A percentile compares a stretch with the other conserved stretches of the same genome.
These are phyloP conservation scores for Rotaria magnacalcarata DNA, from an alignment of 2,888 invertebrate genomes.

Conservation along the genomic window DNA sequence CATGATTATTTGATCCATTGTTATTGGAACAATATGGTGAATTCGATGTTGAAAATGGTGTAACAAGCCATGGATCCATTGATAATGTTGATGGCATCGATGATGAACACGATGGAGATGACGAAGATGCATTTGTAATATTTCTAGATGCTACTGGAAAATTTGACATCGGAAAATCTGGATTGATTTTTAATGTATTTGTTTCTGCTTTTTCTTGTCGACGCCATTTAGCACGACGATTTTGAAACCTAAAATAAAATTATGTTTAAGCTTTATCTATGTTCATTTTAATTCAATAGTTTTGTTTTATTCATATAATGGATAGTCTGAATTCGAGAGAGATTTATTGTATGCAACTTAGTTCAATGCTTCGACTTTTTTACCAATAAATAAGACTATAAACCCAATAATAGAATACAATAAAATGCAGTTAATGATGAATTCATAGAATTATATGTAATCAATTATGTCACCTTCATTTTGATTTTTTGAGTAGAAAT, in stretches of 20 bases:
- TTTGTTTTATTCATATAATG: too few species aligned
- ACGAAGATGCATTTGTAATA: neutral
- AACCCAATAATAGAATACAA: too few species aligned
- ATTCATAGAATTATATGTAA: too few species aligned
- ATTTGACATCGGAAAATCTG: slow-evolving; percentile 44
- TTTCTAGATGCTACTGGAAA: neutral
- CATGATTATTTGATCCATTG: neutral
- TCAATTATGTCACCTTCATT: too few species aligned
- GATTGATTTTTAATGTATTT: slow-evolving; percentile 41
- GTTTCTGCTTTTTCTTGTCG: slow-evolving; percentile 46
- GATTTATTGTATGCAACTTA: too few species aligned
- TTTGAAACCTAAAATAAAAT: slow-evolving; percentile 40
- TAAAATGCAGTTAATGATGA: too few species aligned
- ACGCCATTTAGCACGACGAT: slow-evolving; percentile 46
- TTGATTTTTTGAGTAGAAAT: too few species aligned
- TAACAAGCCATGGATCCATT: slow-evolving; percentile 11
- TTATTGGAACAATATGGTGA: neutral
- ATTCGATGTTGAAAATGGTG: neutral
- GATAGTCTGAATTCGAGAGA: too few species aligned
- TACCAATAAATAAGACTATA: too few species aligned
- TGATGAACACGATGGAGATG: neutral
- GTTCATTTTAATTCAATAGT: neutral
- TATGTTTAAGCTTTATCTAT: too few species aligned
- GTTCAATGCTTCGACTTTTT: too few species aligned
- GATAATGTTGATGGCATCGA: neutral